Evolutionary conservation across 2,113 vertebrate species (phyloP).

Genomic region (Gallinago media): DNA sequence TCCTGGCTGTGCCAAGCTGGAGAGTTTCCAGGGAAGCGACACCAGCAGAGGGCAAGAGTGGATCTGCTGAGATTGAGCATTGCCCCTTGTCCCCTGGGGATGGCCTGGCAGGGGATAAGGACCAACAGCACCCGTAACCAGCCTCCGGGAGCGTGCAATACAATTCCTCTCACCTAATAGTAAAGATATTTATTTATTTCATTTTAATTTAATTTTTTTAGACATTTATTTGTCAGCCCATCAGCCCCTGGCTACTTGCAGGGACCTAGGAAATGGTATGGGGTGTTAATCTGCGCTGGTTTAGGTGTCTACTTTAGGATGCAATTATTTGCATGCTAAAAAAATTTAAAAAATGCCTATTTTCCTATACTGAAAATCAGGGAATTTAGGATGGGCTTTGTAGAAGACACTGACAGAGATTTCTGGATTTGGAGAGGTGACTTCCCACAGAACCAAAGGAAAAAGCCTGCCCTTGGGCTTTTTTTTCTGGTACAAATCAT

Average conservation of each 20-base stretch:
- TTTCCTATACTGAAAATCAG: neutral
- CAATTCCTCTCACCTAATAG: neutral
- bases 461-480: neutral
- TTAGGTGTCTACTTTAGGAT: neutral
- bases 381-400: neutral
- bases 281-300: neutral
- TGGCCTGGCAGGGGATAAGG: neutral
- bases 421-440: neutral
- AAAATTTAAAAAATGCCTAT: neutral
- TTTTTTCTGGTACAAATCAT: neutral
- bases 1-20: conserved; percentile 43
- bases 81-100: neutral
- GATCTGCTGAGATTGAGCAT: conserved; percentile 48
- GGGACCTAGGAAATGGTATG: neutral
- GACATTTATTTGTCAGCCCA: neutral
- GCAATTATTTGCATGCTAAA: neutral
- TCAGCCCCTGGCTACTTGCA: neutral
- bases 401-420: neutral
- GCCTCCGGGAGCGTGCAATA: neutral
- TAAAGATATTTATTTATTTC: neutral
- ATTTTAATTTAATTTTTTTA: neutral
- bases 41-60: conserved; percentile 29
- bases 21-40: conserved; percentile 35
- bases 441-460: neutral
- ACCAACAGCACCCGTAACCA: neutral